Base-by-base conservation (phyloP, 2,113 vertebrate genomes). In the Callorhinus ursinus region DNA sequence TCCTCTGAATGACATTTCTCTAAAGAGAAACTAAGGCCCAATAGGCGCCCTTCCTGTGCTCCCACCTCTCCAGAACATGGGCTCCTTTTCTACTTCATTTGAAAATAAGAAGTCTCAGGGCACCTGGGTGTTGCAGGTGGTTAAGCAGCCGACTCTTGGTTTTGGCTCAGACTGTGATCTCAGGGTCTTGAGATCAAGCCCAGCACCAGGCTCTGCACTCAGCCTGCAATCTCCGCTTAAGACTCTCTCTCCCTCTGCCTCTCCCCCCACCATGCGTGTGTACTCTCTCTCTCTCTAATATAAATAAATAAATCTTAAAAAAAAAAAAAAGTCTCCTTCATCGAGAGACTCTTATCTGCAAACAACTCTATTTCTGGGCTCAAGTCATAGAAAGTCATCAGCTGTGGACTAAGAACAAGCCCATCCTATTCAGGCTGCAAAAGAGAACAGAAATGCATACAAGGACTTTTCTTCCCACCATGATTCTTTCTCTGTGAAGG, bases 381-480 rank as follows among this genome's bases (percentile, higher is more conserved):
- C 49, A 92, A 42, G 63, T 42, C 39, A 80, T 21, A 79, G 42
- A 71, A 94, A 33, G 21, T 14, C 24, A 16, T 51, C 63, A 16
- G 22, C 24, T 3, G 0, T 55, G 59, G 49, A 36, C 22, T 1
- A 33, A 46, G 12, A 33, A 24, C 10, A 21, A 55, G 42, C 5
- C 2, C 31, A 24, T 13, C 31, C 19, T 84, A 11, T 39, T n/a
- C 24, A 16, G 12, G 10, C n/a, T 46, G 22, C 21, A 46, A 55
- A 31, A 59, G 2, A 21, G 11, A 39, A 4, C 1, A 0, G 77
- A 84, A 42, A 46, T 21, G 7, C 31, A 2, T 12, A 2, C 5
- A 3, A 12, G 36, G 15, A 55, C 21, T 81, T 79, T 39, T 49
- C 74, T 28, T 42, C 90, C 4, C 14, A 26, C 5, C 4, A 2